Evolutionary conservation across 2,113 vertebrate species (phyloP).

Genomic region (Ammospiza nelsoni): DNA sequence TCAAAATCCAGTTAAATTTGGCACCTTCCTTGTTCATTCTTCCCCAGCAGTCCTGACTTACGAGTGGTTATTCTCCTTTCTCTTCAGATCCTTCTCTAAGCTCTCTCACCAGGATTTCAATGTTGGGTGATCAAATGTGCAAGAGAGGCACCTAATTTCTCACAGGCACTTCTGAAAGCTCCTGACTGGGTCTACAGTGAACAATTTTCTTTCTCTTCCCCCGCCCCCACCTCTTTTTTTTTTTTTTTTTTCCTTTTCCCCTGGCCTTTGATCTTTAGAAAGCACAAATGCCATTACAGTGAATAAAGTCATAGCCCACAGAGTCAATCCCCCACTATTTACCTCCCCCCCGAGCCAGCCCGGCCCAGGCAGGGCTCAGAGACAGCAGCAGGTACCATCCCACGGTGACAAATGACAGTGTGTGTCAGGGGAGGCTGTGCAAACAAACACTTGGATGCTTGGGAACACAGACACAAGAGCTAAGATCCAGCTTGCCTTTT

Average conservation of each 20-base stretch:
- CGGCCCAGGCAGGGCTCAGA: background rate
- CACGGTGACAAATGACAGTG: constrained; percentile 73
- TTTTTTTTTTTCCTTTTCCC: background rate
- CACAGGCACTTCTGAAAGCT: constrained; percentile 50
- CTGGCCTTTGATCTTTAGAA: constrained; percentile 66
- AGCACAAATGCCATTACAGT: constrained; percentile 54
- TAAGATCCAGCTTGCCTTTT: constrained; percentile 56
- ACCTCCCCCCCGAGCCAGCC: background rate
- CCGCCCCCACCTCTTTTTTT: background rate
- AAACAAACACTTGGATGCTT: constrained; percentile 78
- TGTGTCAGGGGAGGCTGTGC: constrained; percentile 70
- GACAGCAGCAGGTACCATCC: constrained; percentile 68
- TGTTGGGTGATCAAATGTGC: constrained; percentile 39
- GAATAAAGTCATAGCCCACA: constrained; percentile 48
- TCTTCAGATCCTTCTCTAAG: constrained; percentile 1
- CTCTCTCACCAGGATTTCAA: constrained; percentile 51
- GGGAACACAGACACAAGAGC: constrained; percentile 65
- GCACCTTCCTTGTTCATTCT: background rate
- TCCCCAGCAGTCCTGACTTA: background rate
- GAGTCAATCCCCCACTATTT: constrained; percentile 57
- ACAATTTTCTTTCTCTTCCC: constrained; percentile 42
- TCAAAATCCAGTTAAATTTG: background rate
- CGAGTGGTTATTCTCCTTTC: background rate
- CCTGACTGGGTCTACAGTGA: constrained; percentile 19
- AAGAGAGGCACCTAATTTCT: constrained; percentile 55